Evolutionary conservation across 1,140 invertebrate genomes (phyloP), one percentile per base, ranked within the genome.

Genomic region (Paramacrobiotus metropolitanus): DNA sequence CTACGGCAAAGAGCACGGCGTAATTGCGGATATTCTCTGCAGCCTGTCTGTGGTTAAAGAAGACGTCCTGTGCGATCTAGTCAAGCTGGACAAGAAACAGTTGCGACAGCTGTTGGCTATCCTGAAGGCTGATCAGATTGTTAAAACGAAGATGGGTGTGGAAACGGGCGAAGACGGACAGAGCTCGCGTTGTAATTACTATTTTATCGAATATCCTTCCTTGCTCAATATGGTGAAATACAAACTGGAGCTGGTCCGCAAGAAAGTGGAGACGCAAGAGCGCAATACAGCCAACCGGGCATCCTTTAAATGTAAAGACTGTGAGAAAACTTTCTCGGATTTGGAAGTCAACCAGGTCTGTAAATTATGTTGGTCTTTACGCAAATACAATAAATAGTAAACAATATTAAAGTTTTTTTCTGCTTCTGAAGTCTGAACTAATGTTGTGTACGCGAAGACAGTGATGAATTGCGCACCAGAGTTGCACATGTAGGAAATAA

Each of bases 11-110:
- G 90, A 95, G 75, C 89, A 94, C 78, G 81, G 86, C 1, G 78
- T 96, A 1, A 88, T 94, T 59, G 83, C 94, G 59, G 90, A 95
- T 74, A 88, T 94, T 84, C 75, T 95, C 18, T 87, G 94, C 30
- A 76, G 88, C 69, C 90, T 93, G 79, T 86, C 86, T 29, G 93
- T 83, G 73, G 90, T 95, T 84, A 94, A 93, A 75, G 92, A 96
- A 76, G 91, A 95, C 70, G 91, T 95, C 72, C 83, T 95, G 60
- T 85, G 85, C 68, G 89, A 93, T 71, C 74, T 95, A 31, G 70
- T 95, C 15, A 90, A 89, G 71, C 94, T 94, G 75, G 91, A 96
- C 70, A 78, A 84, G 62, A 95, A 95, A 79, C 89, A 93, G 80
- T 75, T 95, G 29, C 76, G 91, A 66, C 82, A 87, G 2, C 74